phyloP scores from a whole-genome alignment of 2,888 invertebrate genomes.

The Zele albiditarsus region DNA sequence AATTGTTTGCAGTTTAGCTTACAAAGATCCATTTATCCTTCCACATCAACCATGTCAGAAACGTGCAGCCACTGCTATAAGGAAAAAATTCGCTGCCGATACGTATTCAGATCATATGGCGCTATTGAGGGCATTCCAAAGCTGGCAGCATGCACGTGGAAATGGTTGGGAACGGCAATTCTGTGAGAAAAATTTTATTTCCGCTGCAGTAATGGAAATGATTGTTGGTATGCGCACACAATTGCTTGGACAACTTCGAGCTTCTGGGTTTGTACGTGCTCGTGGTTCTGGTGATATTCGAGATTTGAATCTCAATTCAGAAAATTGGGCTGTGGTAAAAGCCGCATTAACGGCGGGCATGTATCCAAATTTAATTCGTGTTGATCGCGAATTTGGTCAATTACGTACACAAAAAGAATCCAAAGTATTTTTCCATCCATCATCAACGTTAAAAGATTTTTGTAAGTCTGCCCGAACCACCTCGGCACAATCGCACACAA shows the following conservation, averaged over 20 bases:
- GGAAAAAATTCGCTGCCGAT: conserved; percentile 80
- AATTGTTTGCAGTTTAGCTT: conserved; percentile 89
- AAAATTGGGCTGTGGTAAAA: conserved; percentile 93
- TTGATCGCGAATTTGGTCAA: conserved; percentile 78
- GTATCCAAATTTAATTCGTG: conserved; percentile 90
- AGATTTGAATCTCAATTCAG: conserved; percentile 87
- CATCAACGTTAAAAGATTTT: conserved; percentile 76
- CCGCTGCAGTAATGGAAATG: conserved; percentile 90
- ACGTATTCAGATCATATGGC: conserved; percentile 94
- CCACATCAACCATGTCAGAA: conserved; percentile 82
- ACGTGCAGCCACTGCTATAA: conserved; percentile 76
- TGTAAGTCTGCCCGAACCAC: conserved; percentile 65
- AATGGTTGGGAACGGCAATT: conserved; percentile 80
- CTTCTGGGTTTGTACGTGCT: conserved; percentile 82
- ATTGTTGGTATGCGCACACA: conserved; percentile 89
- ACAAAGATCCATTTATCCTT: conserved; percentile 86
- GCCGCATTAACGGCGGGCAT: conserved; percentile 90
- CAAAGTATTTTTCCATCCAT: conserved; percentile 78
- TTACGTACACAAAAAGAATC: conserved; percentile 80
- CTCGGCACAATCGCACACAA: conserved; percentile 67
- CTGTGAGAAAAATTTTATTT: conserved; percentile 85
- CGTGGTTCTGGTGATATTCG: conserved; percentile 80
- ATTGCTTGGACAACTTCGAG: conserved; percentile 85
- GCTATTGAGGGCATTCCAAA: conserved; percentile 85
- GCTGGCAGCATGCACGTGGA: conserved; percentile 78